Evolutionary conservation across 1,140 invertebrate genomes (phyloP), one percentile per base, ranked within the genome.

Genomic region (Helicoverpa armigera): DNA sequence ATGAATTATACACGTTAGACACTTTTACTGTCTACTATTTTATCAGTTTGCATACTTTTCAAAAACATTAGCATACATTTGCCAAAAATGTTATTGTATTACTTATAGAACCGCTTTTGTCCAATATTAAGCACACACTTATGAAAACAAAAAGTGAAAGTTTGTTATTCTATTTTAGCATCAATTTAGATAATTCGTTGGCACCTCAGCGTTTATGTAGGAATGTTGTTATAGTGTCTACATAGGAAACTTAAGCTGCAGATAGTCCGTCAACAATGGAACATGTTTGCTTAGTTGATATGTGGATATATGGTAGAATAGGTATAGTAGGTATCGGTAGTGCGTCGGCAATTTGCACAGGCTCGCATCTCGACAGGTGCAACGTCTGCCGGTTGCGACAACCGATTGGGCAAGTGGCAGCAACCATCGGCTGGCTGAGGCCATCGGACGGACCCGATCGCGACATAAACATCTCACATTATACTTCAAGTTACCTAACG

Each of bases 301-400:
- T 61, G 43, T 67, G 82, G 72, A 85, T 35, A 77, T 67, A 80
- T 63, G 56, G 80, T 58, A 87, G 88, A 7, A 3, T 7, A 35
- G 35, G 35, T 3, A 77, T 76, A 88, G 51, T 43, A 51, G 9
- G 65, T 51, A 50, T 63, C 79, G 83, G 84, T 84, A 87, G 83
- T 86, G 87, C 83, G 84, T 85, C 80, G 84, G 84, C 83, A 90
- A 90, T 92, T 90, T 90, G 92, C 90, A 65, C 51, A 89, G 86
- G 86, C 87, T 89, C 87, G 87, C 89, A 89, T 91, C 87, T 87
- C 83, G 87, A 85, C 92, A 91, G 92, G 90, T 92, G 93, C 90
- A 90, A 87, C 90, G 89, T 91, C 90, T 91, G 89, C 90, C 87
- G 87, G 88, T 94, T 94, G 91, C 93, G 91, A 93, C 92, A 93